These are phyloP conservation scores for Drosophila differens DNA, from an alignment of 2,888 invertebrate genomes.

Conservation along the genomic window DNA sequence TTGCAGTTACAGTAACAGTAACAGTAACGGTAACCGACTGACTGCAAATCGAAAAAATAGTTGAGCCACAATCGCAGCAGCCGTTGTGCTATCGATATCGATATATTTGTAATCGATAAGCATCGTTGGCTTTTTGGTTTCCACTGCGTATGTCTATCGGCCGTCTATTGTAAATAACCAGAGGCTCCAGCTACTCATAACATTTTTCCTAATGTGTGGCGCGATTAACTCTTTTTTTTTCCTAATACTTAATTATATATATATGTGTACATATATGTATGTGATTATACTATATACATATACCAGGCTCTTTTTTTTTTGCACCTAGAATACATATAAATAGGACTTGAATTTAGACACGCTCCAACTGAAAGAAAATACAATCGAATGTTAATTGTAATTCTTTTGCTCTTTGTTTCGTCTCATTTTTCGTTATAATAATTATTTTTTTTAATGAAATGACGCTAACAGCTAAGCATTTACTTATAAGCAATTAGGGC, in stretches of 20 bases:
- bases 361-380: slow-evolving; percentile 14
- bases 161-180: slow-evolving; percentile 49
- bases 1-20: slow-evolving; percentile 41
- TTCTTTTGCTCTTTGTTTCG: slow-evolving; percentile 1
- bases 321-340: slow-evolving; percentile 40
- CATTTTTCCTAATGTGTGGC: slow-evolving; percentile 43
- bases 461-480: slow-evolving; percentile 49
- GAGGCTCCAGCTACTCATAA: slow-evolving; percentile 47
- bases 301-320: slow-evolving; percentile 38
- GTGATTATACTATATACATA: slow-evolving; percentile 16
- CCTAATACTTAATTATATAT: slow-evolving; percentile 21
- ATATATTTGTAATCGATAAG: slow-evolving; percentile 3
- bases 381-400: slow-evolving; percentile 31
- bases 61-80: slow-evolving; percentile 1
- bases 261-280: slow-evolving; percentile 18
- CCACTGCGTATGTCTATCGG: slow-evolving; percentile 5
- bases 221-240: slow-evolving; percentile 31
- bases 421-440: slow-evolving; percentile 6
- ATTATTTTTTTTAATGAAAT: slow-evolving; percentile 41
- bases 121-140: background rate
- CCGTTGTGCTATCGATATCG: slow-evolving; percentile 4
- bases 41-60: slow-evolving; percentile 2
- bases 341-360: slow-evolving; percentile 22
- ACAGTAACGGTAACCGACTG: slow-evolving; percentile 11
- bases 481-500: slow-evolving; percentile 64